Evolutionary conservation across 1,140 invertebrate species (phyloP).

Genomic region (Apis laboriosa): DNA sequence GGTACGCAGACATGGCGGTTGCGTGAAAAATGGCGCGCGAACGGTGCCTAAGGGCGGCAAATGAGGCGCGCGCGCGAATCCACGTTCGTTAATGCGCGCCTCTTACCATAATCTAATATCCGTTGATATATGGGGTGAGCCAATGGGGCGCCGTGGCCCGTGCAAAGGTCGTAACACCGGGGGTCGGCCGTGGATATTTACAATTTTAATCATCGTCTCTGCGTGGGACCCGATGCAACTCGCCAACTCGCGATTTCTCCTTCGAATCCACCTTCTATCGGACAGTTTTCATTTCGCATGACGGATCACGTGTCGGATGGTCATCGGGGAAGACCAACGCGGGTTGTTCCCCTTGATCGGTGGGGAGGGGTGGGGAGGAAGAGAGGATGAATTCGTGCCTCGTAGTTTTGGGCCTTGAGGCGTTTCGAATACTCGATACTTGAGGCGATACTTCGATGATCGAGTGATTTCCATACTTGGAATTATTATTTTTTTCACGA

Average conservation of each 20-base stretch:
- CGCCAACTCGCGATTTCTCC: slow-evolving; percentile 56
- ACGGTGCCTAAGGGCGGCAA: slow-evolving; percentile 46
- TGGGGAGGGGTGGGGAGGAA: neutral
- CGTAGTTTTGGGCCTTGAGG: neutral
- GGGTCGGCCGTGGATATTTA: slow-evolving; percentile 74
- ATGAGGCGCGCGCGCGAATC: slow-evolving; percentile 55
- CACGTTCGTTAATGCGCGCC: slow-evolving; percentile 66
- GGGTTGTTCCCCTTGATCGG: neutral
- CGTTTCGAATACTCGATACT: too few species aligned
- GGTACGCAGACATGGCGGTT: slow-evolving; percentile 46
- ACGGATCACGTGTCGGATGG: slow-evolving; percentile 61
- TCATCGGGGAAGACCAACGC: slow-evolving; percentile 45
- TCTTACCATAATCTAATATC: slow-evolving; percentile 77
- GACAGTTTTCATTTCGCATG: slow-evolving; percentile 61
- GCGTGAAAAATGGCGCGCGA: slow-evolving; percentile 65
- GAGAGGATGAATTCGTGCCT: neutral
- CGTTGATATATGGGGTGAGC: slow-evolving; percentile 75
- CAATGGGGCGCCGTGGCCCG: slow-evolving; percentile 73
- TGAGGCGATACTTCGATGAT: too few species aligned
- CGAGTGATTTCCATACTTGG: too few species aligned
- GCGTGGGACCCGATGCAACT: slow-evolving; percentile 57
- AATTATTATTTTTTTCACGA: too few species aligned
- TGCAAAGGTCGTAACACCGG: slow-evolving; percentile 77
- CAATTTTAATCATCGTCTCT: slow-evolving; percentile 77
- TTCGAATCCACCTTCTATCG: slow-evolving; percentile 42